Evolutionary conservation across 2,797 vertebrate genomes (phyloP), one percentile per base, ranked within the genome.

Genomic region (Sebastolobus altivelis): DNA sequence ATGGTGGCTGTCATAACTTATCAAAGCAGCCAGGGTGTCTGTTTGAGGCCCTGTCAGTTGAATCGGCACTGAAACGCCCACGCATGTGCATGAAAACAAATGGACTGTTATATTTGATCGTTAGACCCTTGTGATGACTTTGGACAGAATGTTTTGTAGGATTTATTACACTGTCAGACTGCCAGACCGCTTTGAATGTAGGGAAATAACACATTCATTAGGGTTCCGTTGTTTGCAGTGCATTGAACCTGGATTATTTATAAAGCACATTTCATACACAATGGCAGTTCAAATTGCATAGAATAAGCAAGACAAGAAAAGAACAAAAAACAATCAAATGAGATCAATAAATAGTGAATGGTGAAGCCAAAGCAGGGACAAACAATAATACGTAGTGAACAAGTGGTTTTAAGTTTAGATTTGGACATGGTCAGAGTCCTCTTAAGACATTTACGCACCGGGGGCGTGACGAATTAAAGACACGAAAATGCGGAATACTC

Each of bases 61-160:
- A 37, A 33, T 4, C 43, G 33, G 20, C n/a, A 27, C 18, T 62
- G 29, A 25, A 62, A 72, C 62, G 35, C 14, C 14, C 8, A 37
- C 3, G 2, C 31, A 4, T 31, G 52, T 8, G 8, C 29, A 76
- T n/a, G 16, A 72, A 46, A 79, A 63, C 40, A 54, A 71, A 65
- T 52, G 33, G 33, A 4, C 22, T n/a, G 4, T 49, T 54, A 27
- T 37, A 27, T 55, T 68, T 60, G 63, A 68, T 61, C 14, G 6
- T 55, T 55, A 56, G 29, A 37, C 59, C 35, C 11, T 37, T 54
- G 33, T 35, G 20, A 78, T 72, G 31, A 77, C 65, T 77, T 27
- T 20, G 13, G 29, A 55, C 27, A 55, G 60, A 9, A 8, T 11
- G 18, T 65, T 62, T 33, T 56, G 8, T 18, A 31, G 27, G 20